Conservation (phyloP, 2,797 vertebrate genomes). For the Champsocephalus gunnari region DNA sequence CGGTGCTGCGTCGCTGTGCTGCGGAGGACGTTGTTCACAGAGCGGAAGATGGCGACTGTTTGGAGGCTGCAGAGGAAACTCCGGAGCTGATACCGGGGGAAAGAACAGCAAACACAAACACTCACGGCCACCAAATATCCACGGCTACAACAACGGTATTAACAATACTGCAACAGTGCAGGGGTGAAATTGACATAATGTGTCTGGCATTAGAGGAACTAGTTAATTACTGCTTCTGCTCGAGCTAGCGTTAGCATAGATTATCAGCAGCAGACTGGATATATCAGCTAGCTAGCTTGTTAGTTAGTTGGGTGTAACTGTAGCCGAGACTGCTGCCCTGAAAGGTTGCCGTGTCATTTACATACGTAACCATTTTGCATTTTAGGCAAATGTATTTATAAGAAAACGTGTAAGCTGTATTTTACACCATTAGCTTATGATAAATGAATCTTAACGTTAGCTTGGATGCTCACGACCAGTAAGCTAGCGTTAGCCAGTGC, state of each 20-base stretch:
- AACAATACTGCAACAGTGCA: background rate
- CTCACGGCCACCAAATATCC: constrained; percentile 30
- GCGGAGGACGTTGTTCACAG: constrained; percentile 68
- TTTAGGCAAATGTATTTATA: background rate
- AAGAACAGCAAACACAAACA: constrained; percentile 53
- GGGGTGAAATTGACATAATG: constrained; percentile 19
- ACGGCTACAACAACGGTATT: constrained; percentile 69
- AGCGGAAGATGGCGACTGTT: constrained; percentile 86
- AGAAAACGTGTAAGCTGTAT: background rate
- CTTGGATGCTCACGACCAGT: constrained; percentile 30
- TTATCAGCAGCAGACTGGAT: constrained; percentile 54
- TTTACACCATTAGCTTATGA: background rate
- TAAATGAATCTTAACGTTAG: constrained; percentile 46
- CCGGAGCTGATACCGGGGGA: constrained; percentile 83
- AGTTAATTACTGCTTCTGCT: constrained; percentile 24
- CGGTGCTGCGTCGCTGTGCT: constrained; percentile 47
- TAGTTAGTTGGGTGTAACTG: constrained; percentile 41
- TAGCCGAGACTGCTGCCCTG: background rate
- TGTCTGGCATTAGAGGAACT: constrained; percentile 29
- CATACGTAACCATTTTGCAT: background rate
- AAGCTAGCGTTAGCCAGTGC: constrained; percentile 51
- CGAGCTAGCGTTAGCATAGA: constrained; percentile 66
- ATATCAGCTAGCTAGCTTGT: constrained; percentile 28
- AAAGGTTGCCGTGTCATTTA: constrained; percentile 21
- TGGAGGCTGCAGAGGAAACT: constrained; percentile 78